Percentiles rank a stretch among this genome's conserved stretches.
phyloP scores from a whole-genome alignment of 2,797 vertebrate genomes.

The Xiphophorus birchmanni region DNA sequence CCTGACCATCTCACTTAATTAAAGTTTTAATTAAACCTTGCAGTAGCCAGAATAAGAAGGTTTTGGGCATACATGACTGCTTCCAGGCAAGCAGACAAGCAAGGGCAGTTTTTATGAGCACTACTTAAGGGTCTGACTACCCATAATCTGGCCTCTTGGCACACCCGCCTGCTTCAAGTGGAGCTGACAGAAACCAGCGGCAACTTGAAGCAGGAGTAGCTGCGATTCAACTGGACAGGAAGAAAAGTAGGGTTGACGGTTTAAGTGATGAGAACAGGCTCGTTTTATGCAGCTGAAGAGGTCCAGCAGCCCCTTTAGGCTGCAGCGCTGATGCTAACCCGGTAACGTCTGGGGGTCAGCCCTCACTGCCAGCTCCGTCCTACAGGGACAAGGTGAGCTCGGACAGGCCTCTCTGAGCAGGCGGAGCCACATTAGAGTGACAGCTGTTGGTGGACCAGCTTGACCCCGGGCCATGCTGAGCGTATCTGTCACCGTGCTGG shows the following conservation, averaged over 20 bases:
- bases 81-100: conserved; percentile 55
- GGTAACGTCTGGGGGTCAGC: conserved; percentile 44
- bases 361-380: conserved; percentile 55
- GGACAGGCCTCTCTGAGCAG: conserved; percentile 35
- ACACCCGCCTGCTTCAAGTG: conserved; percentile 46
- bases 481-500: conserved; percentile 64
- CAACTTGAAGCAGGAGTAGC: conserved; percentile 59
- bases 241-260: conserved; percentile 50
- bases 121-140: conserved; percentile 69
- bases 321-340: conserved; percentile 41
- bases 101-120: conserved; percentile 65
- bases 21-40: conserved; percentile 74
- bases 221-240: conserved; percentile 70
- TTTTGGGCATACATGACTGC: conserved; percentile 43
- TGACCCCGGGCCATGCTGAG: conserved; percentile 53
- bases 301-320: conserved; percentile 48
- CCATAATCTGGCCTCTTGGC: conserved; percentile 51
- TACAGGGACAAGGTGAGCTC: conserved; percentile 55
- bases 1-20: conserved; percentile 65
- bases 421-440: conserved; percentile 67
- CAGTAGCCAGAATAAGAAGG: conserved; percentile 62
- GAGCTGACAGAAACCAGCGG: conserved; percentile 60
- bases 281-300: conserved; percentile 66
- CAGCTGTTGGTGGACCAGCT: conserved; percentile 70
- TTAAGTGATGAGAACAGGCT: conserved; percentile 64